Conservation (phyloP, 2,888 invertebrate genomes). For the Ichneumoninae sp. region DNA sequence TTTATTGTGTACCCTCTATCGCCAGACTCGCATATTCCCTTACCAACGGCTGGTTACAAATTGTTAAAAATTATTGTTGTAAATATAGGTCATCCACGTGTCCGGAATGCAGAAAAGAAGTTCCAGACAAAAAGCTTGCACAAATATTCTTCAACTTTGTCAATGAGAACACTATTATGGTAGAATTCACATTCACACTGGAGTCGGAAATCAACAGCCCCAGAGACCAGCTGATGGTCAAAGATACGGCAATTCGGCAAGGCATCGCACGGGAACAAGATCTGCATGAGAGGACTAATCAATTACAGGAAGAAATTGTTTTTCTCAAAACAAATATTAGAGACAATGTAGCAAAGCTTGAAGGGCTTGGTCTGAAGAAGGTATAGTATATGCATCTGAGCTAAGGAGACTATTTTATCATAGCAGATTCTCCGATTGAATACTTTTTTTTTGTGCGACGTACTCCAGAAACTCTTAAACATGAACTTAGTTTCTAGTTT, state of each 20-base stretch:
- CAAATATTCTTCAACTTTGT: slow-evolving; percentile 2
- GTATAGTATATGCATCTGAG: background rate
- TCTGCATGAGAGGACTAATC: background rate
- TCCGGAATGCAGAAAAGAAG: slow-evolving; percentile 1
- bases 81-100: background rate
- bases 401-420: background rate
- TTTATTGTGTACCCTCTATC: background rate
- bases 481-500: background rate
- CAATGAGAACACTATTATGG: background rate
- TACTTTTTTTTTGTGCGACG: too few relatives aligned
- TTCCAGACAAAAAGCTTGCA: background rate
- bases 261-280: background rate
- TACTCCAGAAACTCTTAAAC: too few relatives aligned
- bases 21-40: background rate
- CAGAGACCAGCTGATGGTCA: slow-evolving; percentile 1
- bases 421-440: background rate
- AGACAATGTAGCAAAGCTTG: background rate
- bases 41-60: background rate
- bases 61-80: background rate
- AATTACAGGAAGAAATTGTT: background rate
- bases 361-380: background rate
- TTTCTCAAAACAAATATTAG: background rate
- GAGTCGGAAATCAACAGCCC: background rate
- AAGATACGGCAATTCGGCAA: background rate
- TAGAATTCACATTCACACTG: background rate